Evolutionary conservation across 2,888 invertebrate genomes (phyloP), one percentile per base, ranked within the genome.

Genomic region (Notodonta ziczac): DNA sequence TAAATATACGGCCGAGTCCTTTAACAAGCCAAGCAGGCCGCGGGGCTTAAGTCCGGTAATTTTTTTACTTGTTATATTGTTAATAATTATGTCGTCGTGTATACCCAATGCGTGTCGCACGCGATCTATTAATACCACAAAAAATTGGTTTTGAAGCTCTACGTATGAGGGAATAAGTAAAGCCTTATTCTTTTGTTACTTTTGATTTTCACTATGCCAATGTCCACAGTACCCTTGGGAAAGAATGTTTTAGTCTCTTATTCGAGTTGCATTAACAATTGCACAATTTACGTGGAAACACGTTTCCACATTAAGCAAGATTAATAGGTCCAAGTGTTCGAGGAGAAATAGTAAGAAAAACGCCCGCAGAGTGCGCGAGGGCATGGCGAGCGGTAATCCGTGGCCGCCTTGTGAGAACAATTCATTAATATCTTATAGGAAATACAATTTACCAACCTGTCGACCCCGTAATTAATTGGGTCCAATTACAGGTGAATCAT

Each of bases 91-190:
- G 64, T 67, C 64, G 67, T 73, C 63, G 61, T 67, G 60, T 67
- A 69, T 66, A 65, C 65, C 55, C 56, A 51, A 59, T 61, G 77
- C 75, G 75, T 75, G 75, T 70, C 64, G 61, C 75, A 75, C 75
- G 75, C 75, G 70, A 75, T 64, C 68, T 75, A 65, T 72, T 69
- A 69, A 64, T 75, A 50, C 13, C 52, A 32, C 52, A 52, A 62
- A 62, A 66, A 70, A 75, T 70, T 64, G 62, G 61, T 69, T 69
- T 70, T 66, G 50, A 61, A 65, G 57, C 57, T 58, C 61, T 63
- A 62, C 52, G 59, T 57, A 60, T 42, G 56, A 56, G 59, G 65
- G 58, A 72, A 62, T 62, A 66, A 60, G 61, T 52, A 51, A 60
- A 44, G 51, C 51, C 55, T 35, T 61, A 56, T 61, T 40, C 56